Conservation (phyloP, 2,797 vertebrate species). For the Varecia variegata region DNA sequence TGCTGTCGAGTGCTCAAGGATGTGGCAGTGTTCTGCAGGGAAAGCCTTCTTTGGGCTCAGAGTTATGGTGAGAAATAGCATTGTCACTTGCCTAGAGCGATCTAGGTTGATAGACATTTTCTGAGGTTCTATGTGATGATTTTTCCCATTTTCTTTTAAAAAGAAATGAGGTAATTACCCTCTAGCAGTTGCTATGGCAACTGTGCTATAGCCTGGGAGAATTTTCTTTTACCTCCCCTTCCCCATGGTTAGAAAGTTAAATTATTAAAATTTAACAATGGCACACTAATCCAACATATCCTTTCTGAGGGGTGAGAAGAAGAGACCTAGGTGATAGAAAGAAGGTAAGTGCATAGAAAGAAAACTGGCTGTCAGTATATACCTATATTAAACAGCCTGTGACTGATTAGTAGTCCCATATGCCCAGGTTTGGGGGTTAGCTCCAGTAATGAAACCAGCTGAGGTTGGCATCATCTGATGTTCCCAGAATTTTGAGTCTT, state of each 20-base stretch:
- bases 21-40: not conserved
- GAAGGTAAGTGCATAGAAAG: constrained; percentile 8
- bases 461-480: not conserved
- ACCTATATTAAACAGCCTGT: not conserved
- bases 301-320: constrained; percentile 27
- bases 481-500: constrained; percentile 27
- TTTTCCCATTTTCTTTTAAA: constrained; percentile 55
- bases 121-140: constrained; percentile 39
- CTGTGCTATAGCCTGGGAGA: constrained; percentile 6
- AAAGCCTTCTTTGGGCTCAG: not conserved
- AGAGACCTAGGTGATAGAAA: not conserved
- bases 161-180: constrained; percentile 50
- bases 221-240: not conserved
- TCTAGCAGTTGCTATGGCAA: constrained; percentile 61
- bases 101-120: constrained; percentile 34
- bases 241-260: constrained; percentile 40
- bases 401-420: not conserved
- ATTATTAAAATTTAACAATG: constrained; percentile 43
- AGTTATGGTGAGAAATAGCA: constrained; percentile 28
- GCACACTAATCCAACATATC: not conserved
- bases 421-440: not conserved
- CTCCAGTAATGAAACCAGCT: not conserved
- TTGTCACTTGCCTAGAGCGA: constrained; percentile 40
- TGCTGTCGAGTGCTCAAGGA: not conserved
- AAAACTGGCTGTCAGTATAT: not conserved